Percentiles rank a stretch among this genome's conserved stretches.
phyloP scores from a whole-genome alignment of 2,797 vertebrate genomes.

The Mus spretus region DNA sequence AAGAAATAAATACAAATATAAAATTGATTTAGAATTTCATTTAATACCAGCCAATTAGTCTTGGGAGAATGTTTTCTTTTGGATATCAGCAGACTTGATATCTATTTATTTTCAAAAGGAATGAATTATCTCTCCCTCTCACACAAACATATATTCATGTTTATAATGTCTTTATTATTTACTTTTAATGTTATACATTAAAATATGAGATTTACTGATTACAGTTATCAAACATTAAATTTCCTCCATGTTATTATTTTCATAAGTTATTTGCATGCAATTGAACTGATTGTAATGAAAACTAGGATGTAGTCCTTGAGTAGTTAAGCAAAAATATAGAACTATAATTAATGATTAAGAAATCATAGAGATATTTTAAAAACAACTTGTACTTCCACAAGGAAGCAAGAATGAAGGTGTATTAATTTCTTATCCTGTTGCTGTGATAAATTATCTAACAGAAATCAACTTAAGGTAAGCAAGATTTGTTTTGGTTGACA shows the following conservation, averaged over 20 bases:
- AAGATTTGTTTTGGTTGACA: not conserved
- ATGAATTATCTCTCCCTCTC: not conserved
- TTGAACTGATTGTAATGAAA: not conserved
- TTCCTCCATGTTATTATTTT: not conserved
- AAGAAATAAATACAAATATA: not conserved
- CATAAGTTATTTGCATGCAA: not conserved
- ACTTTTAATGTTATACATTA: not conserved
- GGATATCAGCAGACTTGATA: not conserved
- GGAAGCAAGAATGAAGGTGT: not conserved
- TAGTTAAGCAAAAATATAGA: not conserved
- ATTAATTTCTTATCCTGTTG: not conserved
- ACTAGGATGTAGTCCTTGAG: not conserved
- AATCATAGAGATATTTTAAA: not conserved
- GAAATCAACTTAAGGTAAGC: not conserved
- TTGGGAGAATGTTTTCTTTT: not conserved
- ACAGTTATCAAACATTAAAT: not conserved
- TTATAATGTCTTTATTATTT: not conserved
- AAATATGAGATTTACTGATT: not conserved
- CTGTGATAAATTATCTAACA: not conserved
- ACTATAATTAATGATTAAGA: not conserved
- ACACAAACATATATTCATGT: not conserved
- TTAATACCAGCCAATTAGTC: not conserved
- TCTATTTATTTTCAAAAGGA: not conserved
- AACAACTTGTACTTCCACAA: not conserved
- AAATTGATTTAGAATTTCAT: not conserved